phyloP scores from a whole-genome alignment of 1,140 invertebrate genomes.

The Cyphomyrmex costatus region DNA sequence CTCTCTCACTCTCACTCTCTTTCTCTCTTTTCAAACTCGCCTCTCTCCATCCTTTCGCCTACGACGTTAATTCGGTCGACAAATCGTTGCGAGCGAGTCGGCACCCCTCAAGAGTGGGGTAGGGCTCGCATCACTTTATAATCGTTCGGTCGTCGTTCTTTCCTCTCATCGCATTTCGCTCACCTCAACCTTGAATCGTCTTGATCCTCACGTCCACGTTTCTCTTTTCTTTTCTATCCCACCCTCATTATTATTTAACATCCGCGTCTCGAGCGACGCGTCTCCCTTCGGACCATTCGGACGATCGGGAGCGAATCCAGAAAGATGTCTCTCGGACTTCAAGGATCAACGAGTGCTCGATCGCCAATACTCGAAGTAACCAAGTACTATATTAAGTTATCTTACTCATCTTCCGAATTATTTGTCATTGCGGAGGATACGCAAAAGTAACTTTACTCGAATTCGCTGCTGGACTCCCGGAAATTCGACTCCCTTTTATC shows the following conservation, averaged over 20 bases:
- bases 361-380: constrained; percentile 2
- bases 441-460: neutral
- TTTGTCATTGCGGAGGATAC: constrained; percentile 11
- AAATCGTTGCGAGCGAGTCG: constrained; percentile 19
- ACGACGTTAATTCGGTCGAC: constrained; percentile 20
- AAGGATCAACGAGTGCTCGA: neutral
- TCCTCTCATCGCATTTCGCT: neutral
- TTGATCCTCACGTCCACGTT: neutral
- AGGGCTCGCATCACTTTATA: constrained; percentile 59
- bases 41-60: constrained; percentile 14
- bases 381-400: neutral
- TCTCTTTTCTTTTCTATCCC: neutral
- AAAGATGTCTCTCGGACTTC: constrained; percentile 16
- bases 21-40: neutral
- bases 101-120: constrained; percentile 7
- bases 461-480: neutral
- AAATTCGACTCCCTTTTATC: neutral
- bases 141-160: neutral
- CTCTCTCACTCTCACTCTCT: neutral
- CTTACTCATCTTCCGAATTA: constrained; percentile 20
- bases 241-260: constrained; percentile 22
- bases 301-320: constrained; percentile 10
- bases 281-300: neutral
- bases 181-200: neutral
- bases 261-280: constrained; percentile 12